Evolutionary conservation across 2,113 vertebrate genomes (phyloP).

Genomic region (Arvicanthis niloticus): DNA sequence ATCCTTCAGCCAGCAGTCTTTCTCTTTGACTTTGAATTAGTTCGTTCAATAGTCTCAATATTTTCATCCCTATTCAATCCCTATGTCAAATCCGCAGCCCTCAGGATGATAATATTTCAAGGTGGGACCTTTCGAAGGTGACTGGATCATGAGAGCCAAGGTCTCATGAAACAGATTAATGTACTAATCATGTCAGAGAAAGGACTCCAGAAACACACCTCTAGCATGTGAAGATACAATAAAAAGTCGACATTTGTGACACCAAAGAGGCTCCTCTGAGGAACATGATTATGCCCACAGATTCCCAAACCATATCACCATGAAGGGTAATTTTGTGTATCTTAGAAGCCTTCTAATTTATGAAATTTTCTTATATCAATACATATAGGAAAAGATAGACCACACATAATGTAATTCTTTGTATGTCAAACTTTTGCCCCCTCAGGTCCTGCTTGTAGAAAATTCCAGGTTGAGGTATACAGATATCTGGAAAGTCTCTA

Average conservation of each 20-base stretch:
- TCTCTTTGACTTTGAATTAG: neutral
- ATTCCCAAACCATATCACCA: neutral
- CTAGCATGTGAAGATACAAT: neutral
- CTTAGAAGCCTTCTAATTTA: neutral
- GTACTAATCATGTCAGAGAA: neutral
- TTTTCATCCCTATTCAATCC: neutral
- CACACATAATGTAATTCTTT: neutral
- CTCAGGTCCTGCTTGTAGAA: neutral
- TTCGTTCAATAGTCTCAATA: neutral
- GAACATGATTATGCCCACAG: neutral
- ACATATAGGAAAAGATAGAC: neutral
- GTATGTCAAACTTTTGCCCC: neutral
- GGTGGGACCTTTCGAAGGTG: neutral
- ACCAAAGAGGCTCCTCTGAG: neutral
- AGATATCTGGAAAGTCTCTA: neutral
- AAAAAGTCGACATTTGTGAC: neutral
- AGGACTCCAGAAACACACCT: neutral
- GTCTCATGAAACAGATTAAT: neutral
- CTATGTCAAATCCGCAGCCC: neutral
- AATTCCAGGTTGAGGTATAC: neutral
- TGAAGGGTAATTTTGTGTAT: neutral
- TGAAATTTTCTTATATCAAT: neutral
- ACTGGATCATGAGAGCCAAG: neutral
- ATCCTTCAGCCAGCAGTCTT: neutral
- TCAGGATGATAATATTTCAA: neutral